Base-by-base conservation (phyloP, 2,113 vertebrate species). In the Aix galericulata region DNA sequence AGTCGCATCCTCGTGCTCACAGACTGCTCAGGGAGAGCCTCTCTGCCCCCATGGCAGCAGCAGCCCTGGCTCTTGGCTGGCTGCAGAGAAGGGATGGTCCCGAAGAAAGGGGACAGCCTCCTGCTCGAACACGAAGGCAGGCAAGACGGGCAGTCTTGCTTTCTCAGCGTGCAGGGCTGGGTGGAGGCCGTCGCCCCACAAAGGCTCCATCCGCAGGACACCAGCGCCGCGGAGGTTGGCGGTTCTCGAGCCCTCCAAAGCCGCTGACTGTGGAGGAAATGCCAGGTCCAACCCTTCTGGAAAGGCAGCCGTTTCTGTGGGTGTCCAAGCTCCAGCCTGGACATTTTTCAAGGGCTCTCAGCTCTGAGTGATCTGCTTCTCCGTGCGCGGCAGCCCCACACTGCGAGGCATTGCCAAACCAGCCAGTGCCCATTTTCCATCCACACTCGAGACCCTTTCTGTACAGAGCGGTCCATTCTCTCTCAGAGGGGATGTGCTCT, bases 401-500 rank as follows among this genome's bases (percentile, higher is more conserved):
- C 32, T 9, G 10, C 8, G 18, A 18, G 26, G 16, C 23, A 17
- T n/a, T 71, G 42, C 44, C 52, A 52, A 63, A 15, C 50, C 78
- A 66, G 52, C 11, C 66, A 60, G 52, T 4, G 25, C 20, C n/a
- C 31, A 1, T 36, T 32, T 55, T 27, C 85, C 46, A 23, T 4
- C n/a, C 11, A 12, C 52, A 16, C 44, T 53, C 20, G 46, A 63
- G 68, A 63, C 50, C 20, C 17, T 40, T 2, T 0, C 0, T 3
- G 36, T 14, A 7, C 50, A 46, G 58, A 8, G 5, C 0, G 4
- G 42, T 46, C 16, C 42, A 36, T 85, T 22, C 68, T 48, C 34
- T 31, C 32, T n/a, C 36, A 22, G 4, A 16, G 46, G 40, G 14
- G 44, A 66, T 21, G 4, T 9, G 40, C 53, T 74, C 13, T 16